These are phyloP conservation scores for Drosophila nasuta DNA, from an alignment of 1,140 invertebrate genomes.

Conservation along the genomic window DNA sequence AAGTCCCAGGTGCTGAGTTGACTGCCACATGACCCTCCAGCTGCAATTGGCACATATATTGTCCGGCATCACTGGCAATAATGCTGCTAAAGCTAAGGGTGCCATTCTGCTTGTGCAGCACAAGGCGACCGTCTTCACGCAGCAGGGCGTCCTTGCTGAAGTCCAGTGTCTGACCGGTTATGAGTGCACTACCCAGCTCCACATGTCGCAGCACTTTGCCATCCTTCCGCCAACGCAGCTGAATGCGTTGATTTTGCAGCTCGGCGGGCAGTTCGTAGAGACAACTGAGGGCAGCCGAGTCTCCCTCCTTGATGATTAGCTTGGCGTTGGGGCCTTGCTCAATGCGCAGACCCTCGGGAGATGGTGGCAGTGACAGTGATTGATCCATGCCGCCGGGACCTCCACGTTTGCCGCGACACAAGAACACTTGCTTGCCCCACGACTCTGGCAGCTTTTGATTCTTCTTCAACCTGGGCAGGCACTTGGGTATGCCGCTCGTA, in stretches of 20 bases:
- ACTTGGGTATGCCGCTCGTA: slow-evolving; percentile 43
- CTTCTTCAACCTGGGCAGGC: slow-evolving; percentile 70
- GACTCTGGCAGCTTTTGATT: slow-evolving; percentile 87
- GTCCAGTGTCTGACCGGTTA: slow-evolving; percentile 51
- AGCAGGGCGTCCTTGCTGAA: slow-evolving; percentile 64
- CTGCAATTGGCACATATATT: slow-evolving; percentile 77
- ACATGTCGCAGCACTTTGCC: slow-evolving; percentile 87
- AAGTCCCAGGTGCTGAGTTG: slow-evolving; percentile 56
- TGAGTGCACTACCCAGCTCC: slow-evolving; percentile 64
- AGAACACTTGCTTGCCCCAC: slow-evolving; percentile 86
- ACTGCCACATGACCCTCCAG: slow-evolving; percentile 65
- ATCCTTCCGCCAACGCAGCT: slow-evolving; percentile 91
- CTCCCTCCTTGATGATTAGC: slow-evolving; percentile 89
- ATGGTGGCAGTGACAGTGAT: slow-evolving; percentile 39
- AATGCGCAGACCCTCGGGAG: slow-evolving; percentile 67
- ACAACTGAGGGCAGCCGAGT: slow-evolving; percentile 88
- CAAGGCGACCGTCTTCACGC: slow-evolving; percentile 68
- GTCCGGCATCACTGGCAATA: slow-evolving; percentile 78
- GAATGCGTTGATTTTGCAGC: slow-evolving; percentile 64
- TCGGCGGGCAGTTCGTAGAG: slow-evolving; percentile 87
- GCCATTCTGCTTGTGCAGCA: slow-evolving; percentile 75
- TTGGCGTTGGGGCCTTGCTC: slow-evolving; percentile 85
- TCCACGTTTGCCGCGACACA: slow-evolving; percentile 76
- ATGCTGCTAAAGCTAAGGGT: slow-evolving; percentile 74
- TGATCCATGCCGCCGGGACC: slow-evolving; percentile 48